Base-by-base conservation (phyloP, 2,113 vertebrate genomes). In the Sclerurus mexicanus region DNA sequence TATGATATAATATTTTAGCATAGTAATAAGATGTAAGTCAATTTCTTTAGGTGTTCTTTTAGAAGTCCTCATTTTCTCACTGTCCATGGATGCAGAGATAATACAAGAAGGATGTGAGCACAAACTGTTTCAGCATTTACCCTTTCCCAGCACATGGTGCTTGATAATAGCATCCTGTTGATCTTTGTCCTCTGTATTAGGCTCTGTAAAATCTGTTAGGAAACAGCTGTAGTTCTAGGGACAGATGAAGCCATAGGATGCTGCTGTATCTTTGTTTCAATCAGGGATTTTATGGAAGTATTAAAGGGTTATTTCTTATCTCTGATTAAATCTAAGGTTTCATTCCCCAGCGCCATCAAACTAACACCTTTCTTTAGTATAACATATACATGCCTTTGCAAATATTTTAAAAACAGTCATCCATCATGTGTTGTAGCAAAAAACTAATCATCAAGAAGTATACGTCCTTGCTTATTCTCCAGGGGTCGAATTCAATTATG, bases 271-370 rank as follows among this genome's bases (percentile, higher is more conserved):
- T 91, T 63, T 14, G 0, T 82, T 93, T 87, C 71, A 76, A 39
- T 30, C 16, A 53, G 18, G 39, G 63, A 71, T 76, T 87, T 93
- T 69, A n/a, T 69, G 35, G 28, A 79, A 50, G 11, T 66, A 30
- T 79, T 75, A 69, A 87, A 79, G 82, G 30, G 58, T 87, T 93
- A 25, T 71, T 93, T 96, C 81, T 87, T 87, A 87, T 71, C 62
- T 85, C 39, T 90, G 73, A 23, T 56, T 92, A 93, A 81, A 87
- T 78, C 42, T 52, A 56, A 69, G 37, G 39, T 74, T 92, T 86
- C 42, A 64, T 56, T 96, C 64, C 23, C 52, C 49, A 77, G 13
- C 3, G 2, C 82, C 56, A 80, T 86, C 68, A 64, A 92, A 71
- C 64, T 30, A 80, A 81, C 59, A 71, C 56, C 28, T 92, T 93